Evolutionary conservation across 1,140 invertebrate genomes (phyloP).

Genomic region (Archegozetes longisetosus): DNA sequence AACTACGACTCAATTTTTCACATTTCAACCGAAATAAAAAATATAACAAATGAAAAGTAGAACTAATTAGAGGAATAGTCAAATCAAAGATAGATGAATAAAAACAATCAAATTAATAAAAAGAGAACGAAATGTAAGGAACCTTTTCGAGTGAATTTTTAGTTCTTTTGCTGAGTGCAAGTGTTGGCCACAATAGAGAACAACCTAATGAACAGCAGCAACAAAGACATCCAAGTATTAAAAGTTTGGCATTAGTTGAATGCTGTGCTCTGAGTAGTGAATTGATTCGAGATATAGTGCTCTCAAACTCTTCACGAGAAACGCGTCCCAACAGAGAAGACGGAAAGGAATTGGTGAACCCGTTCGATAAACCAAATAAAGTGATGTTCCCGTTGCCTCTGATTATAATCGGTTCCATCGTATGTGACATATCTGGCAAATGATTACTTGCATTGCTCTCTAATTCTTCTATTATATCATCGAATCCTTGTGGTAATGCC

Average conservation of each 20-base stretch:
- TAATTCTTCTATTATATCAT: conserved; percentile 13
- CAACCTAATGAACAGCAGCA: conserved; percentile 19
- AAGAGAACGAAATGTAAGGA: too few species aligned
- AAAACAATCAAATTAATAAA: too few species aligned
- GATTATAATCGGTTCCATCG: conserved; percentile 17
- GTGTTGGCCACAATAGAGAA: conserved; percentile 17
- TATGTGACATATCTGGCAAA: conserved; percentile 5
- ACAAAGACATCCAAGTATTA: conserved; percentile 18
- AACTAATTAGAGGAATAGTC: too few species aligned
- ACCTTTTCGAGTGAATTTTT: conserved; percentile 16
- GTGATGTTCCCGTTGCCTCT: conserved; percentile 19
- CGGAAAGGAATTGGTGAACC: conserved; percentile 15
- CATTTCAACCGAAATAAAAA: too few species aligned
- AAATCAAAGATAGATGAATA: too few species aligned
- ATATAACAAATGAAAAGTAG: too few species aligned
- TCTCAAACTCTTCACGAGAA: conserved; percentile 16
- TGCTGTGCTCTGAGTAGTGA: conserved; percentile 13
- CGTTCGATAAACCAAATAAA: conserved; percentile 18
- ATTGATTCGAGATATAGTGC: conserved; percentile 14
- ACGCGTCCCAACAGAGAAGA: conserved; percentile 16
- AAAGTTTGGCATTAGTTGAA: conserved; percentile 17
- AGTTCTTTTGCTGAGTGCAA: conserved; percentile 18
- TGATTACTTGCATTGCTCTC: conserved; percentile 3
- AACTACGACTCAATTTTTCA: too few species aligned
- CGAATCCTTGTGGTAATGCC: neutral